These are phyloP conservation scores for Tenthredo scrophulariae DNA, from an alignment of 2,888 invertebrate species.

Conservation along the genomic window DNA sequence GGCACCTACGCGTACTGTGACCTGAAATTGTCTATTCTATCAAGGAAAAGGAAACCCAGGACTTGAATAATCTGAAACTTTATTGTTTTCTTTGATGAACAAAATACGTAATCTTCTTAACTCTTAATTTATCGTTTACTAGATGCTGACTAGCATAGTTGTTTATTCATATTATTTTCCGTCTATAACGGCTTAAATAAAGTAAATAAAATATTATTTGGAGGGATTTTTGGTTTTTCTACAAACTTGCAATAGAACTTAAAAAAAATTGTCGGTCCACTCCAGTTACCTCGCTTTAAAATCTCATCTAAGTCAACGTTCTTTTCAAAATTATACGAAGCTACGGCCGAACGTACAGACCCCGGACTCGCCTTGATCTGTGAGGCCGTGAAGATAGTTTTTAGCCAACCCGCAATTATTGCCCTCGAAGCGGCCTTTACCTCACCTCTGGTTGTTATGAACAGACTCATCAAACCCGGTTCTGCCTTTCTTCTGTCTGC, in stretches of 20 bases:
- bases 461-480: not conserved
- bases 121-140: too few species aligned
- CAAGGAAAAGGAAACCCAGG: too few species aligned
- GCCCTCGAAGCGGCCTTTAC: constrained; percentile 48
- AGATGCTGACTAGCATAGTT: too few species aligned
- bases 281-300: constrained; percentile 48
- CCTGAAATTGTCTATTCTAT: not conserved
- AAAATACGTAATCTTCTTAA: too few species aligned
- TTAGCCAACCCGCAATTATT: constrained; percentile 50
- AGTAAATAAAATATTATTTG: not conserved
- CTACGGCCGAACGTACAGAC: constrained; percentile 45
- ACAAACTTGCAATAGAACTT: constrained; percentile 42
- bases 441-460: constrained; percentile 49
- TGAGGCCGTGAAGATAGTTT: not conserved
- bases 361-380: constrained; percentile 38
- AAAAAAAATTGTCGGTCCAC: constrained; percentile 30
- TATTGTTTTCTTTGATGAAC: too few species aligned
- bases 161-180: too few species aligned
- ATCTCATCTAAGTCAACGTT: constrained; percentile 21
- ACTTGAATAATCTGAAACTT: too few species aligned
- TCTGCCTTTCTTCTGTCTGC: not conserved
- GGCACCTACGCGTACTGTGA: constrained; percentile 36
- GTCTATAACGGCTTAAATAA: not conserved
- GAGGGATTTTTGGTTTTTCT: not conserved
- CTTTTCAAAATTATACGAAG: constrained; percentile 44